These are phyloP conservation scores for Leptoteleia sp. DNA, from an alignment of 1,140 invertebrate species.

Conservation along the genomic window DNA sequence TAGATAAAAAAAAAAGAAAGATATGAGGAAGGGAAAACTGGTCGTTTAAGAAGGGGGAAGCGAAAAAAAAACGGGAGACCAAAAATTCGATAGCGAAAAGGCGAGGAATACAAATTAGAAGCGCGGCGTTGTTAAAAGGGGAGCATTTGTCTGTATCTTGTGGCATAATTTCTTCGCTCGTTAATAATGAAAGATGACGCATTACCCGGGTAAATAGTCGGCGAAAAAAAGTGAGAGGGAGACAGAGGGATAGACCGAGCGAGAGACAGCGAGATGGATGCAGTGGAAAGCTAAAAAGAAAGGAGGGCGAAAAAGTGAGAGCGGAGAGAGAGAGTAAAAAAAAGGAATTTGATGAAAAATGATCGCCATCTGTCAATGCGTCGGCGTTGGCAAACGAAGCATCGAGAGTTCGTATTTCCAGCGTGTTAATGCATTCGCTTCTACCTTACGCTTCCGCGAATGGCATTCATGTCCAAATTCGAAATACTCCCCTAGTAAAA, in stretches of 20 bases:
- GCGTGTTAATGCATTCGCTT: conserved; percentile 55
- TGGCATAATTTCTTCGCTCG: conserved; percentile 31
- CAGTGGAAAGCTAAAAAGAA: no score
- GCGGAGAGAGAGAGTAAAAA: no score
- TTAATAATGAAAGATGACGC: conserved; percentile 48
- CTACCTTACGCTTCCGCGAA: conserved; percentile 48
- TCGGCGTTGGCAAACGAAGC: conserved; percentile 45
- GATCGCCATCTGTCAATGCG: conserved; percentile 59
- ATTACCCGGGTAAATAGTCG: conserved; percentile 34
- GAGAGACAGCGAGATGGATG: no score
- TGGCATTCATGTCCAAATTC: conserved; percentile 60
- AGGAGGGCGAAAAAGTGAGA: conserved; percentile 1
- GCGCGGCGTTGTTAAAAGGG: neutral
- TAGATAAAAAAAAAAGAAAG: neutral
- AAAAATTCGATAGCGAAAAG: conserved; percentile 1
- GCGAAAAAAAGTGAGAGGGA: no score
- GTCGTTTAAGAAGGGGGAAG: no score
- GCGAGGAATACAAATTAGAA: conserved; percentile 17
- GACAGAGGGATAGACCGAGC: no score
- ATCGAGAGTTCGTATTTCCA: conserved; percentile 49
- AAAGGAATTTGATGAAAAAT: conserved; percentile 53
- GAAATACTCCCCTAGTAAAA: no score
- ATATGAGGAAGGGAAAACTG: neutral
- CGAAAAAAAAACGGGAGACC: neutral
- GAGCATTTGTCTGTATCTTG: conserved; percentile 14